Conservation (phyloP, 2,797 vertebrate species). For the Atherinosoma microstoma region DNA sequence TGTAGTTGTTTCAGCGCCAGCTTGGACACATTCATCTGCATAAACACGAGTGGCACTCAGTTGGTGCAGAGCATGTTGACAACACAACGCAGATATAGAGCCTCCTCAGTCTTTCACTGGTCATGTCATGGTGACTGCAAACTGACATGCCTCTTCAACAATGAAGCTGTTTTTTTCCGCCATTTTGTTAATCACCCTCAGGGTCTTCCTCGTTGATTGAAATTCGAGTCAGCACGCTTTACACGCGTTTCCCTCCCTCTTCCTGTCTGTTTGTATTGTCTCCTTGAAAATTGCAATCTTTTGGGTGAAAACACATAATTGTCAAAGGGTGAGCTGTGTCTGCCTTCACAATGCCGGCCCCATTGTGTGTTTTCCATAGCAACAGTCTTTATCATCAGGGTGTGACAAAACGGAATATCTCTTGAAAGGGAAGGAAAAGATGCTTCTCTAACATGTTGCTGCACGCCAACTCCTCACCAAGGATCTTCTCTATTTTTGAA, state of each 20-base stretch:
- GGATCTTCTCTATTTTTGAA: slow-evolving; percentile 59
- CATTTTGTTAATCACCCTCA: slow-evolving; percentile 81
- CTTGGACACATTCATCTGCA: slow-evolving; percentile 56
- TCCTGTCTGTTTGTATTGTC: slow-evolving; percentile 75
- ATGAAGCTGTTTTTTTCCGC: slow-evolving; percentile 73
- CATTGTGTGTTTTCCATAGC: slow-evolving; percentile 82
- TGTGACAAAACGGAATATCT: slow-evolving; percentile 79
- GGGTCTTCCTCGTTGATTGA: slow-evolving; percentile 76
- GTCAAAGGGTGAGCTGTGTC: slow-evolving; percentile 73
- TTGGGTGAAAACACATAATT: slow-evolving; percentile 79
- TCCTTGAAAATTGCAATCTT: slow-evolving; percentile 81
- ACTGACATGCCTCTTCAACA: slow-evolving; percentile 73
- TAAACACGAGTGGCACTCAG: slow-evolving; percentile 58
- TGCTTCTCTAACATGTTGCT: slow-evolving; percentile 64
- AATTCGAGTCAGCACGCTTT: slow-evolving; percentile 73
- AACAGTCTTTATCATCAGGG: slow-evolving; percentile 82
- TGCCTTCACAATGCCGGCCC: slow-evolving; percentile 71
- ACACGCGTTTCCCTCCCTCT: slow-evolving; percentile 65
- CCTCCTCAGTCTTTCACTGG: slow-evolving; percentile 59
- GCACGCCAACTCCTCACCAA: slow-evolving; percentile 54
- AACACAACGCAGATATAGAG: slow-evolving; percentile 56
- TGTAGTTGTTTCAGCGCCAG: slow-evolving; percentile 28
- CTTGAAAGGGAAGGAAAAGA: slow-evolving; percentile 73
- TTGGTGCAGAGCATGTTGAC: slow-evolving; percentile 63
- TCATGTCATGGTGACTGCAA: slow-evolving; percentile 79